A percentile compares a stretch with the other conserved stretches of the same genome.
Conservation (phyloP, 2,888 invertebrate species). For the Pseudococcus longispinus region DNA sequence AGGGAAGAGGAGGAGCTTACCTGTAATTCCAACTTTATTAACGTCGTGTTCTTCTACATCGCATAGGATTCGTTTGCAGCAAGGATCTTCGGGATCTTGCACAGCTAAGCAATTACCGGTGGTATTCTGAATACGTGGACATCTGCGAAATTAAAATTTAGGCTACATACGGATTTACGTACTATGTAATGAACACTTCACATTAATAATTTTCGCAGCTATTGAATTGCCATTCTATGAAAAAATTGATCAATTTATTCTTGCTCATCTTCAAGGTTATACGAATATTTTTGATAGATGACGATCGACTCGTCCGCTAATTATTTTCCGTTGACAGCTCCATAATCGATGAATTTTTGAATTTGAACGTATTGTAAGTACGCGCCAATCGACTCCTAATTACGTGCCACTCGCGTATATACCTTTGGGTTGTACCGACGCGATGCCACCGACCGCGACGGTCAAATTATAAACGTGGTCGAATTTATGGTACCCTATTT, state of each 20-base stretch:
- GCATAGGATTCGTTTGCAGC: constrained; percentile 85
- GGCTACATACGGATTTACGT: not conserved
- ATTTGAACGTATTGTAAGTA: constrained; percentile 11
- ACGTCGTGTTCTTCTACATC: constrained; percentile 80
- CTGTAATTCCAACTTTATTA: constrained; percentile 61
- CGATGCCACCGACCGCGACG: not conserved
- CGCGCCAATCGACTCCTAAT: not conserved
- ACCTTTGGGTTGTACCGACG: not conserved
- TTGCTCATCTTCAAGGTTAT: not conserved
- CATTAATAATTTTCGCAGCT: not conserved
- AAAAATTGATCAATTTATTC: not conserved
- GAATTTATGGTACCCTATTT: constrained; percentile 2
- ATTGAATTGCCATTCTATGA: not conserved
- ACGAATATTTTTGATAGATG: not conserved
- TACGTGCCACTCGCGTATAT: not conserved
- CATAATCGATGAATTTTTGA: not conserved
- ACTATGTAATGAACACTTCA: too few species aligned
- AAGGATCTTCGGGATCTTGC: constrained; percentile 81
- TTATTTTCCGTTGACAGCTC: not conserved
- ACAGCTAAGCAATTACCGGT: constrained; percentile 81
- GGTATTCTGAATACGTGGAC: constrained; percentile 68
- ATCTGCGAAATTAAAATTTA: constrained; percentile 64
- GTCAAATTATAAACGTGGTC: not conserved
- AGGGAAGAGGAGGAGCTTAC: constrained; percentile 58
- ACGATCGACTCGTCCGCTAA: not conserved